phyloP scores from a whole-genome alignment of 2,888 invertebrate genomes.

The Eledona agricola region DNA sequence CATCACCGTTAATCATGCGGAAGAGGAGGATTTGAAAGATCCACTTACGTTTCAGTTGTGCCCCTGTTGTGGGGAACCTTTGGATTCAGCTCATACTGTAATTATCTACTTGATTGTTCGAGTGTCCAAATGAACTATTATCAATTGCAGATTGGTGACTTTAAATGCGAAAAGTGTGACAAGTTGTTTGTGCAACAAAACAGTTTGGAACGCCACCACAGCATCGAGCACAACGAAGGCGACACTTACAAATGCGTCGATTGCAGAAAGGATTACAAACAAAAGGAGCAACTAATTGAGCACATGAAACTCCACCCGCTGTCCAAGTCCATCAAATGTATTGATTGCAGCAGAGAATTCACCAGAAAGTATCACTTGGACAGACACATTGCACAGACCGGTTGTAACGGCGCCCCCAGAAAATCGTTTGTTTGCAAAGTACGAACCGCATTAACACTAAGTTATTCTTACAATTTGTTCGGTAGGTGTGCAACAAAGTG shows the following conservation, averaged over 20 bases:
- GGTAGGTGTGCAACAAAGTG: constrained; percentile 71
- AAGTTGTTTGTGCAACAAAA: constrained; percentile 77
- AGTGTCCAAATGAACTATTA: constrained; percentile 18
- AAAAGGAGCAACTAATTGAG: constrained; percentile 68
- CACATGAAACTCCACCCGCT: constrained; percentile 75
- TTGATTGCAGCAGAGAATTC: constrained; percentile 75
- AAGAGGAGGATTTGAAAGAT: constrained; percentile 52
- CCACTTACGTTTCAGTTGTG: constrained; percentile 63
- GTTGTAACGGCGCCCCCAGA: constrained; percentile 69
- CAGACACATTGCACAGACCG: constrained; percentile 73
- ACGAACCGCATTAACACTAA: too few relatives aligned
- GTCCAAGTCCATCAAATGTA: constrained; percentile 71
- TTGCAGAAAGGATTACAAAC: constrained; percentile 74
- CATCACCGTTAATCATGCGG: constrained; percentile 54
- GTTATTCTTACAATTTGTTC: too few relatives aligned
- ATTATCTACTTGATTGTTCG: constrained; percentile 34
- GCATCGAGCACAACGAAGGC: constrained; percentile 72
- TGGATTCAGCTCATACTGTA: constrained; percentile 66
- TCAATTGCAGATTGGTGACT: constrained; percentile 63
- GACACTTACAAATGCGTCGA: constrained; percentile 71
- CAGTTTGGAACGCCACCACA: constrained; percentile 72
- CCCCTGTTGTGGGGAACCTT: constrained; percentile 68
- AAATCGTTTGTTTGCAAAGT: constrained; percentile 69
- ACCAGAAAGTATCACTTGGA: constrained; percentile 80
- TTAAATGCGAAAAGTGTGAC: constrained; percentile 70